Conservation (phyloP, 2,888 invertebrate genomes). For the Eristalis tenax region DNA sequence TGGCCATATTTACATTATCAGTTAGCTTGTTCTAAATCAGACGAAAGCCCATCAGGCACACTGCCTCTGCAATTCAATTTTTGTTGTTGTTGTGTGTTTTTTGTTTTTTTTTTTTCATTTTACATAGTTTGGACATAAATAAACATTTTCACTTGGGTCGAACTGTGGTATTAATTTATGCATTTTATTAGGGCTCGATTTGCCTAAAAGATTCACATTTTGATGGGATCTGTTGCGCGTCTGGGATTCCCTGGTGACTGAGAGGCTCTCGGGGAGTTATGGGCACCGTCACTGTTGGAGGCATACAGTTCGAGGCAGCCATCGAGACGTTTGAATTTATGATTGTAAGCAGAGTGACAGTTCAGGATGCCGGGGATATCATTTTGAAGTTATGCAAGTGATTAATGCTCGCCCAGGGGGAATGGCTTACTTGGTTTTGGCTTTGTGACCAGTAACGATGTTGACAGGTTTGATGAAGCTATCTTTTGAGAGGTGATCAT, state of each 20-base stretch:
- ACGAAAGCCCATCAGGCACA: neutral
- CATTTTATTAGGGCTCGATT: neutral
- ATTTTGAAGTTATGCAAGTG: neutral
- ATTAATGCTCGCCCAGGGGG: neutral
- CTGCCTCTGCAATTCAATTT: constrained; percentile 3
- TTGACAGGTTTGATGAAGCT: neutral
- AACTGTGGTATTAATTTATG: neutral
- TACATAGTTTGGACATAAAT: neutral
- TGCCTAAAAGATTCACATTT: neutral
- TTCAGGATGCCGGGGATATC: neutral
- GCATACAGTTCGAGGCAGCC: neutral
- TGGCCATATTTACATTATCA: constrained; percentile 20
- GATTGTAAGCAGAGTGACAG: neutral
- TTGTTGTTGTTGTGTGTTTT: no score
- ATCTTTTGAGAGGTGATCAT: neutral
- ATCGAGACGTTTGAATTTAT: neutral
- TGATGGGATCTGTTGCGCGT: neutral
- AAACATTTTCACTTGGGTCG: neutral
- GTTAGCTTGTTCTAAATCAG: constrained; percentile 2
- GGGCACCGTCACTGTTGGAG: neutral
- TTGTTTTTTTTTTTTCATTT: no score
- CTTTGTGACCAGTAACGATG: neutral
- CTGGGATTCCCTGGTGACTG: neutral
- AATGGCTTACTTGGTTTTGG: neutral
- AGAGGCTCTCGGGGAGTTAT: neutral